Base-by-base conservation (phyloP, 2,113 vertebrate genomes). In the Melospiza melodia region DNA sequence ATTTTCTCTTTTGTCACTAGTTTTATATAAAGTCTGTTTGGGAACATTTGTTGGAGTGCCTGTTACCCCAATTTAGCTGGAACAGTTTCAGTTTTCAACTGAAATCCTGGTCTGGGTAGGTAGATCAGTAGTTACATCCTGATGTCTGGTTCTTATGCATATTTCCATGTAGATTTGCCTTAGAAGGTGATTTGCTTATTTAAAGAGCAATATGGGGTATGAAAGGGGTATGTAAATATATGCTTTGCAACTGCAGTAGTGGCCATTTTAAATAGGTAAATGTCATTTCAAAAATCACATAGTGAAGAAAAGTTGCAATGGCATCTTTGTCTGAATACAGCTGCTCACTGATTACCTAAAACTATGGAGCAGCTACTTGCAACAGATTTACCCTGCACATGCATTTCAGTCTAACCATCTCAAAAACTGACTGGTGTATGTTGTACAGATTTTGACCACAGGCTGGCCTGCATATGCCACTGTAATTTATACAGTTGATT, bases 401-500 rank as follows among this genome's bases (percentile, higher is more conserved):
- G 5, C 2, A 35, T 91, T 88, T 87, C 68, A 63, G 11, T 67
- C n/a, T 73, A 89, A 82, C 39, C 43, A 61, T 55, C 48, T 61
- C 59, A 30, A 91, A 94, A 92, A 71, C 43, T 68, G 44, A 21
- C 35, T 46, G n/a, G 31, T 24, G 31, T 90, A 73, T 80, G 51
- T 88, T 84, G 82, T 77, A 80, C 43, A 94, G 52, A 90, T 86
- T 96, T 67, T 94, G 88, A 90, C 93, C 92, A 93, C 82, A 93
- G 89, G 76, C 88, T 93, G 76, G 68, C 72, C 83, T 81, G 82
- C 85, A 94, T 93, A 95, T 94, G 93, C 79, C 72, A 84, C 52
- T 93, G 90, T 93, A 93, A 96, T 95, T 96, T 90, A 89, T 89
- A 75, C 67, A 97, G 87, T 92, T 95, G 88, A 92, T 93, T 94